Base-by-base conservation (phyloP, 2,888 invertebrate genomes). In the Heliconius cydno region DNA sequence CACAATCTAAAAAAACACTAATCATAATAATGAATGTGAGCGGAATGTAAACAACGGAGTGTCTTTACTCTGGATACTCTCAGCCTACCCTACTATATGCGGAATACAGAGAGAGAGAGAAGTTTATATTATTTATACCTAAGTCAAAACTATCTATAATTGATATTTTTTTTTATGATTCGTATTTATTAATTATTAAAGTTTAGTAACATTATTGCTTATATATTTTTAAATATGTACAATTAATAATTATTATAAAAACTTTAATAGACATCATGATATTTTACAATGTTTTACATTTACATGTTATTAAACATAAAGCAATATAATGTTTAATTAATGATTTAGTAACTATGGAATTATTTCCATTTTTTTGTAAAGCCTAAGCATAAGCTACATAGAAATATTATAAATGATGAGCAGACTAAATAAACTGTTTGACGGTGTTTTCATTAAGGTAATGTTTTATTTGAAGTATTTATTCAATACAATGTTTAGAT, bases 401-500 rank as follows among this genome's bases (percentile, higher is more conserved):
- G 34, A 73, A 60, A 60, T 38, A 73, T 73, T 60, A 34, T 60
- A 34, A 34, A n/a, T 38, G 7, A 73, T 60, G 19, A 73, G 15
- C n/a, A 38, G 38, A 25, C 34, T 2, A 57, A 38, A 70, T 9
- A 73, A 38, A 25, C 25, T 34, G 13, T 57, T 30, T 52, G 57
- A 57, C 22, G 30, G 25, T 60, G 9, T 25, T 38, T 73, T 60
- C 73, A 72, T 73, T 72, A 73, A 2, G 34, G 66, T 72, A 68
- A 78, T 75, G 38, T 41, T 41, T 41, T 75, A 65, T 65, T 75
- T 65, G 65, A 41, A 12, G 63, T 22, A 75, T 65, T 65, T 41
- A 75, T 75, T 46, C 46, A 75, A 75, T 75, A 28, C 46, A 75
- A 38, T 65, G 19, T 75, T 75, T 46, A 63, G 63, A 75, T 65